Percentiles rank a stretch among this genome's conserved stretches.
These are phyloP conservation scores for Ridgeia piscesae DNA, from an alignment of 1,140 invertebrate genomes.

Conservation along the genomic window DNA sequence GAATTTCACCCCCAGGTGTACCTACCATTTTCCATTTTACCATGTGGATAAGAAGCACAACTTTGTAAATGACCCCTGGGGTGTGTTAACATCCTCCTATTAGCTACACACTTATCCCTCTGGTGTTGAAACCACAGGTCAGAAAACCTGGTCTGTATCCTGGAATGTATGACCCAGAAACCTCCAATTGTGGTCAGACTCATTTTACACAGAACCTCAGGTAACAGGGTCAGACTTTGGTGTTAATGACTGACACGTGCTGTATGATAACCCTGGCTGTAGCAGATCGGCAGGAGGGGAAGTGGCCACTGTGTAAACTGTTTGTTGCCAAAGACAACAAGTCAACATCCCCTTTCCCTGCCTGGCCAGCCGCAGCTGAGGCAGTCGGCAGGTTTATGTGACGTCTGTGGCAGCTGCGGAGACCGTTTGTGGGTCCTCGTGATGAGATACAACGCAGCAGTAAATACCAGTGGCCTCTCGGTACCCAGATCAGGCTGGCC, in stretches of 20 bases:
- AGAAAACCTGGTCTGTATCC: neutral
- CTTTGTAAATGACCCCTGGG: too few species aligned
- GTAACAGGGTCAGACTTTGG: neutral
- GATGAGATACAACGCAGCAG: neutral
- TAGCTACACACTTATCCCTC: neutral
- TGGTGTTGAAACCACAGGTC: neutral
- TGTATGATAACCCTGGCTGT: neutral
- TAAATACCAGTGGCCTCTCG: neutral
- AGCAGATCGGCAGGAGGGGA: neutral
- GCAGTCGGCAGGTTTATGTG: neutral
- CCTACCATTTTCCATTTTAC: too few species aligned
- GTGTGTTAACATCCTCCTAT: too few species aligned
- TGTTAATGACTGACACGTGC: neutral
- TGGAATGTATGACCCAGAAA: neutral
- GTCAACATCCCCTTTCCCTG: neutral
- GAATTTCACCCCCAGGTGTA: too few species aligned
- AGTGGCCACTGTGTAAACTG: neutral
- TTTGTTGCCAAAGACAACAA: conserved; percentile 5
- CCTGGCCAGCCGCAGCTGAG: neutral
- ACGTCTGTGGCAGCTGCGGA: neutral
- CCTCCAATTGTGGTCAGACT: neutral
- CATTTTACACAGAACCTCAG: neutral
- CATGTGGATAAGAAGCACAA: too few species aligned
- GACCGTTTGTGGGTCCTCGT: neutral
- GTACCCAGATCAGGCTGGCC: neutral